phyloP scores from a whole-genome alignment of 2,113 vertebrate genomes.

The Hassar affinis region DNA sequence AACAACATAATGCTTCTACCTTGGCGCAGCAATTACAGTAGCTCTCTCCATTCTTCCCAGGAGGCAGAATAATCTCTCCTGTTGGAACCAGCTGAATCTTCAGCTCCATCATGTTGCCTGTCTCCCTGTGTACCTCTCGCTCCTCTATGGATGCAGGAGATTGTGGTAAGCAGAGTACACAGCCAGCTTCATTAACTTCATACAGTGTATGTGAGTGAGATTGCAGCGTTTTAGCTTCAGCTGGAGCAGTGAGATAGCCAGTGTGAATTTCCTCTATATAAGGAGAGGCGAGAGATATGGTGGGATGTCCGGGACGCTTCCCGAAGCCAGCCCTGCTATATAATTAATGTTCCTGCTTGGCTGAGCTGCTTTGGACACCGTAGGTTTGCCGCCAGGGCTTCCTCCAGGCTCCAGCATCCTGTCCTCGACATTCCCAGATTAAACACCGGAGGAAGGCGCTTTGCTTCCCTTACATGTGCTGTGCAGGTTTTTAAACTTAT shows the following conservation, averaged over 20 bases:
- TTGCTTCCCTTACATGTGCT: constrained; percentile 52
- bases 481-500: too few species aligned
- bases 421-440: constrained; percentile 61
- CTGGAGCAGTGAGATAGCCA: constrained; percentile 57
- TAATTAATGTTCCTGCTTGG: constrained; percentile 56
- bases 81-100: constrained; percentile 62
- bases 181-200: neutral
- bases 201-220: neutral
- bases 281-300: constrained; percentile 56
- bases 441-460: constrained; percentile 51
- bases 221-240: constrained; percentile 53
- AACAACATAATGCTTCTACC: constrained; percentile 39
- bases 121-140: constrained; percentile 3
- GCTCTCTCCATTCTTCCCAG: constrained; percentile 62
- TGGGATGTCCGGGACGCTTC: constrained; percentile 51
- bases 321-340: constrained; percentile 36
- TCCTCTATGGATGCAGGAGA: constrained; percentile 20
- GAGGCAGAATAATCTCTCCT: constrained; percentile 61
- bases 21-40: constrained; percentile 57
- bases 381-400: constrained; percentile 56
- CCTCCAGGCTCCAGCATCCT: constrained; percentile 68
- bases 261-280: constrained; percentile 57
- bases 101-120: constrained; percentile 58
- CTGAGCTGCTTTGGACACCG: constrained; percentile 26
- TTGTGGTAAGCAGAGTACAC: neutral